These are phyloP conservation scores for Cryptoleucopteryx plumbea DNA, from an alignment of 2,113 vertebrate genomes.

Conservation along the genomic window DNA sequence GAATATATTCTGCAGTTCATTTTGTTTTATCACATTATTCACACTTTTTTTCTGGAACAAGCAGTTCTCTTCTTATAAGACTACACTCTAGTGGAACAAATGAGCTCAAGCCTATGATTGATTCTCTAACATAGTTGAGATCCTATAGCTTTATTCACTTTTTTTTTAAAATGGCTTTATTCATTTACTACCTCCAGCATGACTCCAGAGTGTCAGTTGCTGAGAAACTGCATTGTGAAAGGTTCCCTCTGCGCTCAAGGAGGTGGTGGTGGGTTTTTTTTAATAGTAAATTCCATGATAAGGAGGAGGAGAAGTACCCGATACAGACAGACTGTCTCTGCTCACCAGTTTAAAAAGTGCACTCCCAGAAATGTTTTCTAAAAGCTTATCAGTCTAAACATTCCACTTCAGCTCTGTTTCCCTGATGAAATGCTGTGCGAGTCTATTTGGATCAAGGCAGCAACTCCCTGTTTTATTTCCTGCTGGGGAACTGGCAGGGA, in stretches of 20 bases:
- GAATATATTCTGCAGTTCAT: slow-evolving; percentile 55
- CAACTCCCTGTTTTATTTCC: slow-evolving; percentile 39
- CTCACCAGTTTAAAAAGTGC: slow-evolving; percentile 59
- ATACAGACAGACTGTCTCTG: slow-evolving; percentile 68
- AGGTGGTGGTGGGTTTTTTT: neutral
- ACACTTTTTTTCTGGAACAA: slow-evolving; percentile 66
- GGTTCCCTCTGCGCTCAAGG: slow-evolving; percentile 55
- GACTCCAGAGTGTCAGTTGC: slow-evolving; percentile 29
- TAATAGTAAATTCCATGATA: slow-evolving; percentile 55
- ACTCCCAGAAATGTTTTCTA: slow-evolving; percentile 70
- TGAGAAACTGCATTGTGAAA: slow-evolving; percentile 55
- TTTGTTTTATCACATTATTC: slow-evolving; percentile 62
- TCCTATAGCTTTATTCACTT: slow-evolving; percentile 35
- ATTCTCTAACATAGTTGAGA: slow-evolving; percentile 54
- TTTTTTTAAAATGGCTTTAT: neutral
- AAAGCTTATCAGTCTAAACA: slow-evolving; percentile 59
- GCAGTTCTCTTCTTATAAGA: slow-evolving; percentile 36
- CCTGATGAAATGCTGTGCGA: slow-evolving; percentile 12
- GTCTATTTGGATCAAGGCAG: neutral
- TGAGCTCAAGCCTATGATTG: slow-evolving; percentile 48
- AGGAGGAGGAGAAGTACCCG: slow-evolving; percentile 48
- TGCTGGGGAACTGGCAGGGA: neutral
- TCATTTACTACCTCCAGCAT: slow-evolving; percentile 49
- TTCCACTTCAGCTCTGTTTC: slow-evolving; percentile 50
- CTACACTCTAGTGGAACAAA: slow-evolving; percentile 50